phyloP scores from a whole-genome alignment of 2,888 invertebrate genomes.

The Hydrotaea cyrtoneurina region DNA sequence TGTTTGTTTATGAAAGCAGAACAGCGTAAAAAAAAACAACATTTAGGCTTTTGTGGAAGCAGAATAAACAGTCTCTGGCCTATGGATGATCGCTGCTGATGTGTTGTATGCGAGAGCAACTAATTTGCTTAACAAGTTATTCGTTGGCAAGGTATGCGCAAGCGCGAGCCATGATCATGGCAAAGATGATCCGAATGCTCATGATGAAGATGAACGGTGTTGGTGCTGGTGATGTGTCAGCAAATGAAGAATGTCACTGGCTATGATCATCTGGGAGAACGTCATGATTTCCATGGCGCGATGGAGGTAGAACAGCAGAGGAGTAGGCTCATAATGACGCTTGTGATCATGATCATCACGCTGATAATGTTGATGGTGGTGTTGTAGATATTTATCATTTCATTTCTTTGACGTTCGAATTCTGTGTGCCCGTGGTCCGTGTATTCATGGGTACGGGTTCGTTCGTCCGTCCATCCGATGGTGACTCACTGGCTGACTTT shows the following conservation, averaged over 20 bases:
- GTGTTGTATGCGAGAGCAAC: constrained; percentile 28
- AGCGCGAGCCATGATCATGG: background rate
- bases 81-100: too few relatives aligned
- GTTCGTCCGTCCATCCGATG: background rate
- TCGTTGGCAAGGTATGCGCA: background rate
- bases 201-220: background rate
- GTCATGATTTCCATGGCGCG: too few relatives aligned
- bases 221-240: too few relatives aligned
- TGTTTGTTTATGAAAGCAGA: background rate
- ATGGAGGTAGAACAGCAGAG: too few relatives aligned
- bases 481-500: background rate
- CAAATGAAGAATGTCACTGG: background rate
- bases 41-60: background rate
- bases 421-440: background rate
- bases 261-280: background rate
- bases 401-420: too few relatives aligned
- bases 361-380: too few relatives aligned
- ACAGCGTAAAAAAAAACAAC: constrained; percentile 15
- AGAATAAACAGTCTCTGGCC: too few relatives aligned
- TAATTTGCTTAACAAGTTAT: constrained; percentile 53
- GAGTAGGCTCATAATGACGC: too few relatives aligned
- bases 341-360: too few relatives aligned
- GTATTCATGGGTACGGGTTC: background rate
- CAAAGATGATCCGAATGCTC: background rate
- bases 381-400: too few relatives aligned